Base-by-base conservation (phyloP, 2,113 vertebrate species). In the Riparia riparia region DNA sequence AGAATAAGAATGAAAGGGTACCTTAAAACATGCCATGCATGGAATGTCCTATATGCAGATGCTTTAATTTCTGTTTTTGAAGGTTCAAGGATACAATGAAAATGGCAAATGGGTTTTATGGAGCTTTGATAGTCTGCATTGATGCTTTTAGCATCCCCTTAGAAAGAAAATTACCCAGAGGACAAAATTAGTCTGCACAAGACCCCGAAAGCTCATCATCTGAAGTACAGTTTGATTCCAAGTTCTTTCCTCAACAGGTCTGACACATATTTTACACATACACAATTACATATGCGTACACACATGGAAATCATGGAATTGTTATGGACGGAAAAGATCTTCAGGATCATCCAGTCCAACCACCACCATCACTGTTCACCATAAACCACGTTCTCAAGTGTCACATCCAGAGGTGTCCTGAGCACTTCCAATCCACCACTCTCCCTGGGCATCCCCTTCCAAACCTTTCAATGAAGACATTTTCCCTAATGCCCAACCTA, bases 1-100 rank as follows among this genome's bases (percentile, higher is more conserved):
- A 82, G 72, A 65, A 90, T 98, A 74, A 71, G 89, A 86, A 90
- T 97, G 61, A 96, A 92, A 81, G 51, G 95, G 73, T 84, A 71
- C 66, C 5, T 2, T 84, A 93, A 82, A 96, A 32, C 42, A 54
- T 77, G 82, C 45, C 56, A 96, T 44, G 56, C 16, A 3, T 82
- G 82, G 88, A 96, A 94, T n/a, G 45, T n/a, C 41, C 69, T 21
- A 78, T 28, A 83, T 86, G 61, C 54, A 68, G 87, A 58, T 93
- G 92, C 77, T 97, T 96, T 94, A 26, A 72, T 86, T 80, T 82
- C 79, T 51, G 11, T 11, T 80, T 92, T 19, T 86, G 82, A 96
- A 94, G 82, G 68, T 80, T 92, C 60, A 60, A 64, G 83, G 82
- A 50, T 17, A 82, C 70, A 90, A 82, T 0, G 1, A 61, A 85